Conservation (phyloP, 2,113 vertebrate genomes). For the Eublepharis macularius region DNA sequence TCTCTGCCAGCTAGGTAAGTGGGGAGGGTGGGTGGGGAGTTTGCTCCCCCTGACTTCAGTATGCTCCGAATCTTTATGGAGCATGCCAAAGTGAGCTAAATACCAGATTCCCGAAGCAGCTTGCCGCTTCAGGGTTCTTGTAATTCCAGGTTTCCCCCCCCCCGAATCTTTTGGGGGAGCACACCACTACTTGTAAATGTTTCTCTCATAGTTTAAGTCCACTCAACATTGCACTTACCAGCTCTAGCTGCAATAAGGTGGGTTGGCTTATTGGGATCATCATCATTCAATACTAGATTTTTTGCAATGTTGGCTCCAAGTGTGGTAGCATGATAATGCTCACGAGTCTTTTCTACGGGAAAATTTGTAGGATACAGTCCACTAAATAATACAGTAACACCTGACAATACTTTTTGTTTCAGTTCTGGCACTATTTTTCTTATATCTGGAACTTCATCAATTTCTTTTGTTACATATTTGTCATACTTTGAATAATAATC, state of each 20-base stretch:
- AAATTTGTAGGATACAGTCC: slow-evolving; percentile 95
- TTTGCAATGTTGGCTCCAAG: slow-evolving; percentile 90
- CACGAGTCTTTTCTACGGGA: slow-evolving; percentile 91
- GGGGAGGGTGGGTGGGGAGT: too few species aligned
- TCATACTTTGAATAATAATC: slow-evolving; percentile 92
- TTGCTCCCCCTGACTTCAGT: too few species aligned
- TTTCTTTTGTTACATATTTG: slow-evolving; percentile 80
- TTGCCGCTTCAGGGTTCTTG: too few species aligned
- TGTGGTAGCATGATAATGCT: slow-evolving; percentile 91
- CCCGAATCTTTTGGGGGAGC: too few species aligned
- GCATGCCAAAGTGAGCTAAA: too few species aligned
- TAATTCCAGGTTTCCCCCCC: too few species aligned
- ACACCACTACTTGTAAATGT: too few species aligned
- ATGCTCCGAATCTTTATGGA: too few species aligned
- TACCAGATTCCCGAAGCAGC: too few species aligned
- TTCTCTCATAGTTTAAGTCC: neutral
- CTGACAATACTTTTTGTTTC: slow-evolving; percentile 86
- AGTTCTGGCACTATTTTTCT: slow-evolving; percentile 93
- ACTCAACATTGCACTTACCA: slow-evolving; percentile 75
- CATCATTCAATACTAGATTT: slow-evolving; percentile 77
- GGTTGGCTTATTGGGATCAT: slow-evolving; percentile 83
- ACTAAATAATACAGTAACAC: slow-evolving; percentile 87
- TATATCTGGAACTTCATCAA: slow-evolving; percentile 85
- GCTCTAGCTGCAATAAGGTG: slow-evolving; percentile 92
- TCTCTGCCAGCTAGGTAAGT: too few species aligned